Evolutionary conservation across 2,888 invertebrate genomes (phyloP).

Genomic region (Melinaea marsaeus): DNA sequence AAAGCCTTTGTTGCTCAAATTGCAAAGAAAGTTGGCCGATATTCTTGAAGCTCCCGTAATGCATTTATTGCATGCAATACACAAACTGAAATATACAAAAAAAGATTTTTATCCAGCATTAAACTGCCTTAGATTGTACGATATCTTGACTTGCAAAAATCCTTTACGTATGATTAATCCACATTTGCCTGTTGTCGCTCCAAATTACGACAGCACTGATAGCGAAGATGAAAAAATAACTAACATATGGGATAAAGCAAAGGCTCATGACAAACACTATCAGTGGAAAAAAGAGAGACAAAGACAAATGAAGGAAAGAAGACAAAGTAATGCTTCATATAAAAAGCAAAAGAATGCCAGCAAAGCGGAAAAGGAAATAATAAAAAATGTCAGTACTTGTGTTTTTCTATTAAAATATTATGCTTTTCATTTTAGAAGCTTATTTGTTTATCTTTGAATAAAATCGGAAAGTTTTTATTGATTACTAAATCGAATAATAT

Average conservation of each 20-base stretch:
- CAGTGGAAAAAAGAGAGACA: constrained; percentile 57
- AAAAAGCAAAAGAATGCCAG: constrained; percentile 52
- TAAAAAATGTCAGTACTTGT: constrained; percentile 70
- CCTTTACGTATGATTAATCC: constrained; percentile 71
- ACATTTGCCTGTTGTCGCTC: constrained; percentile 47
- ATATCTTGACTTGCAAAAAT: constrained; percentile 77
- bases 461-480: no score
- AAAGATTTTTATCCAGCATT: constrained; percentile 81
- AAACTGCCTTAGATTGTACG: constrained; percentile 78
- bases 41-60: constrained; percentile 85
- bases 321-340: constrained; percentile 47
- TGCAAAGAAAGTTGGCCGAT: constrained; percentile 82
- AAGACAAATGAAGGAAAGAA: constrained; percentile 59
- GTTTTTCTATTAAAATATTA: constrained; percentile 11
- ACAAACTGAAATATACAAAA: constrained; percentile 81
- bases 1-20: constrained; percentile 77
- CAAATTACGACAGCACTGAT: constrained; percentile 53
- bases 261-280: constrained; percentile 71
- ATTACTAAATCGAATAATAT: no score
- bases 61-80: constrained; percentile 82
- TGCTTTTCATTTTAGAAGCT: not conserved
- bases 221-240: constrained; percentile 60
- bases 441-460: no score
- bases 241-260: constrained; percentile 70
- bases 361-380: constrained; percentile 70